Evolutionary conservation across 2,888 invertebrate species (phyloP), one percentile per base, ranked within the genome.

Genomic region (Papilio demoleus): DNA sequence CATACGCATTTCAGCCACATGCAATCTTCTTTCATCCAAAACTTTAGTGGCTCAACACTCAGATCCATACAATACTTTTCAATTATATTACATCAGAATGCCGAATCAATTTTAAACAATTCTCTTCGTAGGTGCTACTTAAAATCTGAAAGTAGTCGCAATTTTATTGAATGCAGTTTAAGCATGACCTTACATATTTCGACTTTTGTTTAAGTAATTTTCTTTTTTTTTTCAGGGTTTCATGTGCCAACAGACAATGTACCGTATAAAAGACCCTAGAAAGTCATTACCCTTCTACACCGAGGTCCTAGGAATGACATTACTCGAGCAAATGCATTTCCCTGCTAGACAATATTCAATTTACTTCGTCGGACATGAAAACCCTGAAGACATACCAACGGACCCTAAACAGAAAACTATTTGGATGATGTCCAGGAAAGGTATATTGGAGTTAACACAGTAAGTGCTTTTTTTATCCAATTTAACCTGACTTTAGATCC

Each of bases 161-260:
- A n/a, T n/a, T n/a, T n/a, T n/a, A n/a, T n/a, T n/a, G n/a, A n/a
- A n/a, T n/a, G n/a, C n/a, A n/a, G n/a, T n/a, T 31, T 31, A 4
- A 6, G 31, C 31, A 31, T 6, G 31, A 31, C 6, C 6, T 6
- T 31, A 31, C 6, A 4, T 31, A 4, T 31, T 31, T 6, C 31
- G 3, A 31, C 4, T 31, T 31, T 31, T 31, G n/a, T 45, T 27
- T 0, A 40, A n/a, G 5, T 9, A 5, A 19, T 5, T 47, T 50
- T 45, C 14, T 12, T 12, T 56, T 17, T 24, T 4, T 50, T 88
- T 88, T 59, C 88, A 97, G 96, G 97, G 97, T 70, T 99, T 97
- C 85, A 94, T 98, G 76, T 96, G 99, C 88, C 98, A 99, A 93
- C 99, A 99, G 93, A 99, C 98, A 0, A 99, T 99, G 99, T 97